Evolutionary conservation across 2,113 vertebrate species (phyloP).

Genomic region (Ramphastos sulfuratus): DNA sequence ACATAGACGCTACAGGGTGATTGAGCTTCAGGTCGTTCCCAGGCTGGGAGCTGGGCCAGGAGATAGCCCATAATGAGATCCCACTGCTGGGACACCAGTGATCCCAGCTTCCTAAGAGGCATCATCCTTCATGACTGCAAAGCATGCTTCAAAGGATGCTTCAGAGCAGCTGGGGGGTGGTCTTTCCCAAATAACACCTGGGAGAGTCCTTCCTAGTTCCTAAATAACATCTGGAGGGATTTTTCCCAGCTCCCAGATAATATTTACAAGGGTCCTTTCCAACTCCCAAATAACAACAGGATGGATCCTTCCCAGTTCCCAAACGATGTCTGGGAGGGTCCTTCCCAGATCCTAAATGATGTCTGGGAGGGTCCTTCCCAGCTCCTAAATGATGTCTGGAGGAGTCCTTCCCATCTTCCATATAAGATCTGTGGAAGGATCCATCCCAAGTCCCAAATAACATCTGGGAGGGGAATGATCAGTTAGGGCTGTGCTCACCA

Average conservation of each 20-base stretch:
- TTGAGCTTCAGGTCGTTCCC: fast-evolving
- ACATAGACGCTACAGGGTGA: fast-evolving
- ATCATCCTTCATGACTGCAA: neutral
- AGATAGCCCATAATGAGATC: fast-evolving
- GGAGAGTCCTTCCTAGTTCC: too few relatives aligned
- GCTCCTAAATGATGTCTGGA: neutral
- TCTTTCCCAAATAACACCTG: neutral
- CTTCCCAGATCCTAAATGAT: neutral
- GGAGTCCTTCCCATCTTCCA: neutral
- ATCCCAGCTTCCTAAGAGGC: neutral
- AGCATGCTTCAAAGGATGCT: neutral
- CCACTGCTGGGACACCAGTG: fast-evolving
- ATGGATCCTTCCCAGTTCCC: too few relatives aligned
- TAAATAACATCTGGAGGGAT: too few relatives aligned
- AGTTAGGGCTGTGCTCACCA: fast-evolving
- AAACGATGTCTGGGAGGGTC: neutral
- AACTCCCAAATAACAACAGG: too few relatives aligned
- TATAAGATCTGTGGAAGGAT: neutral
- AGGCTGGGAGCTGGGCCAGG: neutral
- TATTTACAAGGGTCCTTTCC: too few relatives aligned
- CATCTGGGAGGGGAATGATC: fast-evolving
- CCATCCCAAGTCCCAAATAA: neutral
- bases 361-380: neutral
- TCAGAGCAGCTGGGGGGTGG: neutral
- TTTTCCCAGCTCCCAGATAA: neutral